Base-by-base conservation (phyloP, 2,888 invertebrate genomes). In the Tolmerus cingulatus region DNA sequence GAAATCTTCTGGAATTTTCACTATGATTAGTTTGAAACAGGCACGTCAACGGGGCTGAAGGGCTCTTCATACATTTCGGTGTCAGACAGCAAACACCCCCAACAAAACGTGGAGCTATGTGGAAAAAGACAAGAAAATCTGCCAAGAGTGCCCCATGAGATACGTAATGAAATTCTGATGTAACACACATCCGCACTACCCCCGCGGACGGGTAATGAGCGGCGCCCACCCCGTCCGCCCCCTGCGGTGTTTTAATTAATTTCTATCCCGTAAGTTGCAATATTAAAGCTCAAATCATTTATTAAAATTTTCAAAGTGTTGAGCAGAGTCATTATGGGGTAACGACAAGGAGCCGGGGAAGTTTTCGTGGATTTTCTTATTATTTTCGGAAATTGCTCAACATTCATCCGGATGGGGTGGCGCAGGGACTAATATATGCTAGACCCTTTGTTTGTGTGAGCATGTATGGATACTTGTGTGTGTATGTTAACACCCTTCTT, bases 301-400 rank as follows among this genome's bases (percentile, higher is more conserved):
- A 84, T 84, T 84, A 84, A 84, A 84, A 84, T 84, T 84, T 84
- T 66, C 82, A 84, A 84, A 84, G 66, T 84, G 66, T 84, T 84
- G 82, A 84, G 82, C 66, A 66, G 57, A 66, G 27, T 34, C 37
- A 66, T 84, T 66, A 84, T 23, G 66, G n/a, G n/a, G 81, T 55
- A 30, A n/a, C 30, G 55, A 40, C 66, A 37, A 7, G 82, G 66
- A 66, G 82, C n/a, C 37, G 34, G 82, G 14, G 12, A 66, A 66
- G 57, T 66, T 81, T 84, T 66, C 82, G 23, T 57, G 82, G 82
- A 84, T 84, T 66, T 84, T 84, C 82, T 84, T 84, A 84, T 81
- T 81, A 81, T 84, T 84, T 84, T 84, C 82, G 82, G 82, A 84
- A 84, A 84, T 84, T 84, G 82, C 82, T 84, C 82, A 84, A 23